Evolutionary conservation across 2,113 vertebrate species (phyloP), one percentile per base, ranked within the genome.

Genomic region (Xerus inauris): DNA sequence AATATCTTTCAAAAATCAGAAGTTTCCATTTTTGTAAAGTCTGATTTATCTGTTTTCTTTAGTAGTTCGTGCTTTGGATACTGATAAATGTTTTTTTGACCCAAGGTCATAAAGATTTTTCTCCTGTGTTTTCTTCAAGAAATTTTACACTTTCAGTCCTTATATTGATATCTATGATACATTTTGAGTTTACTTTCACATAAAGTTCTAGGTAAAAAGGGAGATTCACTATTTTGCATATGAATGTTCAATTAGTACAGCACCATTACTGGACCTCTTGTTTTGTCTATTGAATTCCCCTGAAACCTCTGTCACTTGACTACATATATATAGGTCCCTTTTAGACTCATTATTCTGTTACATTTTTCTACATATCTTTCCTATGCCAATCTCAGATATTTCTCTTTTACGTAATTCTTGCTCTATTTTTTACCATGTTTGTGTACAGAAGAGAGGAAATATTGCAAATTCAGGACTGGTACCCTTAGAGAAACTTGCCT

Each of bases 121-220:
- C 22, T 57, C 75, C n/a, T 40, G 1, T 45, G 9, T 81, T 76
- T 81, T 47, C 69, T 87, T 89, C 13, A 87, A 24, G 28, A 51
- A 96, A 71, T 92, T 59, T 69, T 80, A 54, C 24, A 16, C 28
- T 87, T 93, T 90, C 79, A 24, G 3, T 64, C 76, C 47, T 94
- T 86, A 83, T 35, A 73, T 72, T 77, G 10, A 69, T 26, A 19
- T 94, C 12, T 65, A 16, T 69, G 14, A 73, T 19, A 87, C 20
- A 54, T 59, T 90, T 93, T 77, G 12, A 85, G 19, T 86, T 86
- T 91, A 38, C 89, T 92, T 95, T 96, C 20, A 72, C 77, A 47
- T 35, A 10, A 35, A 16, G 28, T 73, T 17, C 26, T 40, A 65
- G 57, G 19, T 30, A 87, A 92, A 14, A 80, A 17, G 11, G 76